Evolutionary conservation across 2,113 vertebrate genomes (phyloP).

Genomic region (Sapayoa aenigma): DNA sequence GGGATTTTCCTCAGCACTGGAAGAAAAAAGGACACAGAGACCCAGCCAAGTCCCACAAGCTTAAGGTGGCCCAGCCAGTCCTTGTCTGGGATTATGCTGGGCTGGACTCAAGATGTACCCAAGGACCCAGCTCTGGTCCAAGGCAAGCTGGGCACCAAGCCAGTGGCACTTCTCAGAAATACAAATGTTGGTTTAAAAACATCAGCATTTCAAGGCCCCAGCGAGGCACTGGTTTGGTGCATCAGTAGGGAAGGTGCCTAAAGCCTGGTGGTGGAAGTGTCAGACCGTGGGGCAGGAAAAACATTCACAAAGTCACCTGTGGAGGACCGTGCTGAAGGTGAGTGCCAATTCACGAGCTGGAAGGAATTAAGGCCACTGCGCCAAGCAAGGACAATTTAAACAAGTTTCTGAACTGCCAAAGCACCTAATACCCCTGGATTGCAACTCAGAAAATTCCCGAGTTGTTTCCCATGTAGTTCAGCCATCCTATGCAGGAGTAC

Average conservation of each 20-base stretch:
- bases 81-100: background rate
- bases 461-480: background rate
- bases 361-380: background rate
- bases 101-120: background rate
- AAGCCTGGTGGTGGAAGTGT: background rate
- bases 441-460: background rate
- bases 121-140: rapidly evolving
- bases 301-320: background rate
- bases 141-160: background rate
- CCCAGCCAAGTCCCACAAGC: background rate
- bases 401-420: background rate
- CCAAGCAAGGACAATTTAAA: background rate
- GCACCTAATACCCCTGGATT: background rate
- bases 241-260: background rate
- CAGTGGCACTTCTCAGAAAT: rapidly evolving
- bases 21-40: background rate
- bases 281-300: background rate
- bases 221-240: background rate
- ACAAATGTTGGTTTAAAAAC: background rate
- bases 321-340: background rate
- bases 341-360: rapidly evolving
- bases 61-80: background rate
- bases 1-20: background rate
- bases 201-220: background rate
- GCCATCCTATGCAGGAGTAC: background rate